Evolutionary conservation across 2,797 vertebrate species (phyloP), one percentile per base, ranked within the genome.

Genomic region (Pachyuromys duprasi): DNA sequence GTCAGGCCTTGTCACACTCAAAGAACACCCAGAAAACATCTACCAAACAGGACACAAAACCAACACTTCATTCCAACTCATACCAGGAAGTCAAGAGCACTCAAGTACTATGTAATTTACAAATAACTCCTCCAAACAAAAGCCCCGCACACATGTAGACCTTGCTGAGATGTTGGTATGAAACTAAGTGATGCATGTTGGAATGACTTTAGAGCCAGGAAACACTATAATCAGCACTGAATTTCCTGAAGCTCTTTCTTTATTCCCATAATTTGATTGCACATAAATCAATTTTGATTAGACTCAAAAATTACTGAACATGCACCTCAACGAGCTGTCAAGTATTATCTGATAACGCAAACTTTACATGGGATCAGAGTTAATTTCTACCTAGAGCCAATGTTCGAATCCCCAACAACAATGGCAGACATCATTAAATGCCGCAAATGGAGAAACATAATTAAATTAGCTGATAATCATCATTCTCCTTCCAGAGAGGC

Each of bases 381-480:
- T 95, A 90, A 98, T 98, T 98, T 97, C 97, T 97, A 97, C 97
- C 93, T 39, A 70, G 81, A 92, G 92, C 95, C 96, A 60, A 57
- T 95, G 97, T 97, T 96, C 86, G 63, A 97, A 96, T 96, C 91
- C 89, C 91, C 92, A 91, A 94, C 98, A 98, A 98, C 98, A 98
- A 98, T 97, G 97, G 97, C 97, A 98, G 98, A 98, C 97, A 76
- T 93, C 98, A 98, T 97, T 98, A 98, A 99, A 98, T 97, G 97
- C 97, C 26, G 97, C 98, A 97, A 98, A 98, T 93, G 98, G 95
- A 98, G 98, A 98, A 98, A 97, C 97, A 96, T 99, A 98, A 99
- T 99, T 98, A 98, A 98, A 99, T 99, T 98, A 98, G 98, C 98
- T 98, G 98, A 99, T 99, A 98, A 98, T 98, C 97, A 99, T 99